Evolutionary conservation across 2,797 vertebrate species (phyloP), one percentile per base, ranked within the genome.

Genomic region (Rhinichthys osculus): DNA sequence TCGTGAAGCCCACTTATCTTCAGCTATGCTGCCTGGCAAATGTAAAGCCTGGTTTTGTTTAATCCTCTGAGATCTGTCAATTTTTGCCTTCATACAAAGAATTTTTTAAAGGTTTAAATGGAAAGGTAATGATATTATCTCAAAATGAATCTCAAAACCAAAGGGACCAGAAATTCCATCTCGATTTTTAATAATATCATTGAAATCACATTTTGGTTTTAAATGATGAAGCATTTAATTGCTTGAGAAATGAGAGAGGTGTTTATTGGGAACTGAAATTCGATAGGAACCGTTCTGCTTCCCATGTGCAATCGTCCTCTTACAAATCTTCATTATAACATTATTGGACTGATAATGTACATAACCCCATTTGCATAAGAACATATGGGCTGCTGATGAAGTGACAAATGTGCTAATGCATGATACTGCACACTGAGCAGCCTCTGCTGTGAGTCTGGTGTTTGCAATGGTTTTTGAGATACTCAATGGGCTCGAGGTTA

Each of bases 171-270:
- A 80, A 57, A 80, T 66, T 66, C 66, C 33, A 85, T 81, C 57
- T 81, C 3, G 4, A 27, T 42, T 81, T 73, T 44, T 64, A 81
- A 81, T 66, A 23, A 73, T 66, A 66, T 81, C 30, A 73, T 64
- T n/a, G 57, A 73, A 79, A 85, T 78, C n/a, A 40, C 40, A 85
- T 85, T 66, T 80, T 72, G 84, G 42, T 66, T 81, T 73, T 74
- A 81, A 73, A 81, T 27, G 17, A 85, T 85, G 78, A 72, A 81
- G 16, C 19, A 74, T 72, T 85, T 85, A 74, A 81, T 85, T 74
- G 78, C 78, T 52, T 81, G 69, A 73, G 57, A 80, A 81, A 80
- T 79, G 14, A 85, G 69, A 81, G 78, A 3, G 57, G 23, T 73
- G 67, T 85, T 71, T 38, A 64, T 66, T 80, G 21, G 42, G 40